Conservation (phyloP, 2,797 vertebrate species). For the Argentina silus region DNA sequence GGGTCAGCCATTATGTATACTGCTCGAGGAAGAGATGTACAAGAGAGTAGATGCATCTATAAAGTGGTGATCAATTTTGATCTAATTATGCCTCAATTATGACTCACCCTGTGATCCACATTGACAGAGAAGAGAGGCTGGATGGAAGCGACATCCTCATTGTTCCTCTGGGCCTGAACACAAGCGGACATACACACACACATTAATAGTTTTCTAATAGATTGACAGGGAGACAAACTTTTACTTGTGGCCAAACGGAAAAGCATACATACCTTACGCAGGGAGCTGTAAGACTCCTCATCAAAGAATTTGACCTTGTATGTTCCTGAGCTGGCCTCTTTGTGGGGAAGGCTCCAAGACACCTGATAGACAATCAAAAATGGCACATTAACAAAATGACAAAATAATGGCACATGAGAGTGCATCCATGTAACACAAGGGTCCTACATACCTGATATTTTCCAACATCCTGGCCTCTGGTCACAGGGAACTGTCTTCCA, state of each 20-base stretch:
- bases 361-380: slow-evolving; percentile 69
- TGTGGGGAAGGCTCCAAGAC: slow-evolving; percentile 92
- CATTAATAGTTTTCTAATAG: not conserved
- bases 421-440: not conserved
- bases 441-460: slow-evolving; percentile 84
- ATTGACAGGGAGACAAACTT: not conserved
- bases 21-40: too few relatives aligned
- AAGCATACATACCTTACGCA: slow-evolving; percentile 81
- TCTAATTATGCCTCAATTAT: not conserved
- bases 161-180: slow-evolving; percentile 90
- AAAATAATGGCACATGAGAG: too few relatives aligned
- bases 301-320: slow-evolving; percentile 94
- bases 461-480: slow-evolving; percentile 90
- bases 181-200: not conserved
- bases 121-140: slow-evolving; percentile 90
- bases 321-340: slow-evolving; percentile 87
- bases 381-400: not conserved
- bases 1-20: too few relatives aligned
- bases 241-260: not conserved
- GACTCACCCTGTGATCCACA: slow-evolving; percentile 88
- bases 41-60: not conserved
- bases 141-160: slow-evolving; percentile 87
- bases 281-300: slow-evolving; percentile 90
- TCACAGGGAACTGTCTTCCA: slow-evolving; percentile 92
- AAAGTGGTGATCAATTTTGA: not conserved